Conservation (phyloP, 2,113 vertebrate species). For the Megaceryle maxima region DNA sequence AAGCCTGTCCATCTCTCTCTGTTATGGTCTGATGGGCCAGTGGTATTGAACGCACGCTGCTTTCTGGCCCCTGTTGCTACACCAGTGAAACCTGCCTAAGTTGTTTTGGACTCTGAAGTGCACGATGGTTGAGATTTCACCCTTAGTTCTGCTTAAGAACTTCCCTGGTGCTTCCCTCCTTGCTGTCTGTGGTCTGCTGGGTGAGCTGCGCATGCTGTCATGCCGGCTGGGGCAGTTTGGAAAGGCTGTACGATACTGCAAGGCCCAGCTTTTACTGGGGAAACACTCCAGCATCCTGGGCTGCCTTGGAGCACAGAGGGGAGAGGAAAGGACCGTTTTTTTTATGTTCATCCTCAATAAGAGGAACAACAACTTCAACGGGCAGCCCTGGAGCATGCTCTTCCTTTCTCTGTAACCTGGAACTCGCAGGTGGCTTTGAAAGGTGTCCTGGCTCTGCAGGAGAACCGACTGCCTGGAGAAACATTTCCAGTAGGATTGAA, state of each 20-base stretch:
- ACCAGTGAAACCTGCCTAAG: not conserved
- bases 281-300: not conserved
- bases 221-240: not conserved
- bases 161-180: not conserved
- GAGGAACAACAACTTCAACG: not conserved
- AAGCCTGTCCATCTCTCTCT: not conserved
- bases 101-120: not conserved
- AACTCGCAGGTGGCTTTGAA: not conserved
- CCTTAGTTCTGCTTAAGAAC: not conserved
- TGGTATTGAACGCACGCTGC: not conserved
- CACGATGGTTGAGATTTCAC: not conserved
- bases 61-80: not conserved
- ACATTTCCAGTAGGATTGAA: not conserved
- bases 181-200: not conserved
- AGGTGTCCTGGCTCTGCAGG: not conserved
- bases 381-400: rapidly evolving
- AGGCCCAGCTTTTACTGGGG: not conserved
- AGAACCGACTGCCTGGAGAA: not conserved
- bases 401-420: not conserved
- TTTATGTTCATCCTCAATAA: not conserved
- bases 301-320: not conserved
- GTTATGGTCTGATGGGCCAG: not conserved
- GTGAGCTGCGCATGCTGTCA: rapidly evolving
- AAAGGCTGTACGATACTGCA: not conserved
- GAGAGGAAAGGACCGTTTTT: not conserved